phyloP scores from a whole-genome alignment of 2,888 invertebrate species.

The Cephus runcator region DNA sequence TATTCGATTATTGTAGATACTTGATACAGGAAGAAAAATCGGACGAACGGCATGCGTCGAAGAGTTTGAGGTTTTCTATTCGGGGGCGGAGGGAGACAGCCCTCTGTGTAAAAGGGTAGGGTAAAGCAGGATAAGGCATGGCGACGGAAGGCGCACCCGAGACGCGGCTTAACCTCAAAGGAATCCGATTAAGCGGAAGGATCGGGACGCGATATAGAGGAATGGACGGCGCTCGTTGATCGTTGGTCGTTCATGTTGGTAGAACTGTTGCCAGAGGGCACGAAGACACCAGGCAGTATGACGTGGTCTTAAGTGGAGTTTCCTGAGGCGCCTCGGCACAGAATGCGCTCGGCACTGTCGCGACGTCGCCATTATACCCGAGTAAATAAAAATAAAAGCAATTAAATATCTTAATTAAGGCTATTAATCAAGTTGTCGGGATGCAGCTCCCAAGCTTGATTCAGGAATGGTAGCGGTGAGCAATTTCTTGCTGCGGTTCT shows the following conservation, averaged over 20 bases:
- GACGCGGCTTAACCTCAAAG: constrained; percentile 5
- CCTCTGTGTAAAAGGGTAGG: neutral
- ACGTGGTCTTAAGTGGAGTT: constrained; percentile 35
- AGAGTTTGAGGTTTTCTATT: neutral
- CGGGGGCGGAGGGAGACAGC: no score
- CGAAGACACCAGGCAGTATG: constrained; percentile 22
- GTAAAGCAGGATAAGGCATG: no score
- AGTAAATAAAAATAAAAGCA: constrained; percentile 64
- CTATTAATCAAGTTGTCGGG: constrained; percentile 70
- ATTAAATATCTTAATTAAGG: constrained; percentile 72
- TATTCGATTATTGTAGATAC: neutral
- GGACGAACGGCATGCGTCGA: no score
- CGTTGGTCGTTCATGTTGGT: constrained; percentile 13
- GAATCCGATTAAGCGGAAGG: constrained; percentile 25
- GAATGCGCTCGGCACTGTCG: constrained; percentile 28
- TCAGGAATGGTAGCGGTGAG: constrained; percentile 58
- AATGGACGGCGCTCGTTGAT: constrained; percentile 19
- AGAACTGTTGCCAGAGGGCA: constrained; percentile 3
- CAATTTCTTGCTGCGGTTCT: constrained; percentile 46
- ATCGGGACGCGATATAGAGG: constrained; percentile 22
- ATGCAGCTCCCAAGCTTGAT: constrained; percentile 52
- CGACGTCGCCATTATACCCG: constrained; percentile 47
- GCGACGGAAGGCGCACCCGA: neutral
- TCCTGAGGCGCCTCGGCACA: constrained; percentile 31
- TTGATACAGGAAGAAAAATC: neutral